Base-by-base conservation (phyloP, 2,888 invertebrate species). In the Cybosia mesomella region DNA sequence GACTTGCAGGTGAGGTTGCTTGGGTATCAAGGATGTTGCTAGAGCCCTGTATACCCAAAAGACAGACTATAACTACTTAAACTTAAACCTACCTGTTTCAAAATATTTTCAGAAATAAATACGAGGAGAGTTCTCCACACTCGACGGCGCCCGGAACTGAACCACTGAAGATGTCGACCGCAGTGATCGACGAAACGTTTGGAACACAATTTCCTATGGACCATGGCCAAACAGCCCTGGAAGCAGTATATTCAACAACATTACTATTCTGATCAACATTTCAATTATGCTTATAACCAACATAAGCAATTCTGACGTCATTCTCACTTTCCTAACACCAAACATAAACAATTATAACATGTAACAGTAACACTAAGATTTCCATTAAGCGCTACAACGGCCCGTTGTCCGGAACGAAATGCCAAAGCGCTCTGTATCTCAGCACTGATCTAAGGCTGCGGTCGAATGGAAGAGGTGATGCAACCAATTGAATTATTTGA, bases 381-480 rank as follows among this genome's bases (percentile, higher is more conserved):
- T 89, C 90, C 83, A 90, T 90, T 90, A 89, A 79, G 85, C 77
- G 79, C 83, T 84, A 83, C 86, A 87, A 77, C 83, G 70, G 74
- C 71, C 66, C 73, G 77, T 80, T 82, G 82, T 78, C 81, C 83
- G 84, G 83, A 84, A 84, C 85, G 80, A 92, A 93, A 93, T 91
- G 89, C 88, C 91, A 91, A 81, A 85, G 86, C 86, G 89, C 88
- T 90, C 89, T 90, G 89, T 92, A 92, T 93, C 92, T 85, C 81
- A 74, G 79, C 74, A 73, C 70, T 79, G 82, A 91, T 92, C 91
- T 91, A 85, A 91, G 84, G 88, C 85, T 64, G 84, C 65, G 88
- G 79, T 80, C 85, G 88, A 85, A 89, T 84, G 80, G 76, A 79
- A 76, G 72, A 67, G 58, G 62, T 74, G 73, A 79, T 79, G 82